Percentiles rank a stretch among this genome's conserved stretches.
phyloP scores from a whole-genome alignment of 1,140 invertebrate genomes.

The Ptiloglossa arizonensis region DNA sequence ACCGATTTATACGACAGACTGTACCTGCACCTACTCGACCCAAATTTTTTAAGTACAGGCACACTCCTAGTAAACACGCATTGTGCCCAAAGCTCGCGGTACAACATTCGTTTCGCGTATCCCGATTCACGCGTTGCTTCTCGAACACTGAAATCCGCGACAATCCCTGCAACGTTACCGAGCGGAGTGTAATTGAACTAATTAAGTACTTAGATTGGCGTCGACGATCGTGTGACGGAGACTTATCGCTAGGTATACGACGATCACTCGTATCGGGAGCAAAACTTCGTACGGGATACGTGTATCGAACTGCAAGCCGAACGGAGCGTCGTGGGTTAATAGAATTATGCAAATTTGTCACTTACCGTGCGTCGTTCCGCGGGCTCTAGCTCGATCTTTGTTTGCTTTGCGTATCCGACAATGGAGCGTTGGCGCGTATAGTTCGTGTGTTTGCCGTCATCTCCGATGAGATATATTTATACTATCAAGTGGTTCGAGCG shows the following conservation, averaged over 20 bases:
- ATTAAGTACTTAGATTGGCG: constrained; percentile 41
- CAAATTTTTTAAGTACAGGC: no score
- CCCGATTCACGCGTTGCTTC: no score
- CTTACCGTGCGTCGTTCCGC: not conserved
- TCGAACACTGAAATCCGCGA: constrained; percentile 6
- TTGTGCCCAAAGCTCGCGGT: no score
- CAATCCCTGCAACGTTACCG: constrained; percentile 14
- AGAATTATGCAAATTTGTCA: constrained; percentile 34
- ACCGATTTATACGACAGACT: no score
- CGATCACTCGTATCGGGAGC: constrained; percentile 4
- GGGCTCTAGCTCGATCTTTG: constrained; percentile 15
- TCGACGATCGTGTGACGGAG: constrained; percentile 15
- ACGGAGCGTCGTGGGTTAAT: not conserved
- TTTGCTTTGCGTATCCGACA: constrained; percentile 52
- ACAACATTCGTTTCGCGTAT: no score
- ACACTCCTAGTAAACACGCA: no score
- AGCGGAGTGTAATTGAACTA: constrained; percentile 14
- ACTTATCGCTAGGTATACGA: not conserved
- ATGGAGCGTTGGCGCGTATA: constrained; percentile 27
- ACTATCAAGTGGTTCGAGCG: constrained; percentile 71
- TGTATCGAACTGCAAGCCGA: not conserved
- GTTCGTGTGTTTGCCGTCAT: constrained; percentile 57
- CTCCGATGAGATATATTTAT: constrained; percentile 73
- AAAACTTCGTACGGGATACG: not conserved
- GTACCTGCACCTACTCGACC: no score